phyloP scores from a whole-genome alignment of 2,113 vertebrate species.

The Antennarius striatus region DNA sequence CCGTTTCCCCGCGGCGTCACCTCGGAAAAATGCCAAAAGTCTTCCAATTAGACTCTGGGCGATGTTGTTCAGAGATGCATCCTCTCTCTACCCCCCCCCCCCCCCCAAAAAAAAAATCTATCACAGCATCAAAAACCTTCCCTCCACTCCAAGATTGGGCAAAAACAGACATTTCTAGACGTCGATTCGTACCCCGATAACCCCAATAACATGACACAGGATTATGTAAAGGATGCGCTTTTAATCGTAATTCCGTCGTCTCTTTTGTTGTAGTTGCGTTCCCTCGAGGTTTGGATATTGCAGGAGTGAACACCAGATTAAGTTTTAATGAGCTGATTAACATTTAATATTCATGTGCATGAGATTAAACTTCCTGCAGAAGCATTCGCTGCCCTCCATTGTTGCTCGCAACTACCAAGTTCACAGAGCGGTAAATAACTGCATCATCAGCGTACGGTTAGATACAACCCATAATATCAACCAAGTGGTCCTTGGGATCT shows the following conservation, averaged over 20 bases:
- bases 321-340: constrained; percentile 45
- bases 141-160: constrained; percentile 18
- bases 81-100: not conserved
- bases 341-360: constrained; percentile 35
- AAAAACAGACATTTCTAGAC: constrained; percentile 45
- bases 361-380: not conserved
- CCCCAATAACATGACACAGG: no score
- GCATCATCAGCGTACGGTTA: no score
- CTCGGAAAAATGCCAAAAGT: constrained; percentile 51
- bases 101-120: constrained; percentile 15
- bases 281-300: constrained; percentile 4
- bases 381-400: no score
- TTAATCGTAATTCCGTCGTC: constrained; percentile 31
- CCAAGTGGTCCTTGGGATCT: no score
- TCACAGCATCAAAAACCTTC: constrained; percentile 38
- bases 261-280: constrained; percentile 24
- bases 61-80: constrained; percentile 5
- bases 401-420: no score
- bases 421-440: no score
- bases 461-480: no score
- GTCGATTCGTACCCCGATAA: not conserved
- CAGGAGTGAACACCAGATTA: not conserved
- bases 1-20: constrained; percentile 56
- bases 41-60: constrained; percentile 50
- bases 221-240: not conserved